Conservation (phyloP, 2,888 invertebrate genomes). For the Tortricodes alternella region DNA sequence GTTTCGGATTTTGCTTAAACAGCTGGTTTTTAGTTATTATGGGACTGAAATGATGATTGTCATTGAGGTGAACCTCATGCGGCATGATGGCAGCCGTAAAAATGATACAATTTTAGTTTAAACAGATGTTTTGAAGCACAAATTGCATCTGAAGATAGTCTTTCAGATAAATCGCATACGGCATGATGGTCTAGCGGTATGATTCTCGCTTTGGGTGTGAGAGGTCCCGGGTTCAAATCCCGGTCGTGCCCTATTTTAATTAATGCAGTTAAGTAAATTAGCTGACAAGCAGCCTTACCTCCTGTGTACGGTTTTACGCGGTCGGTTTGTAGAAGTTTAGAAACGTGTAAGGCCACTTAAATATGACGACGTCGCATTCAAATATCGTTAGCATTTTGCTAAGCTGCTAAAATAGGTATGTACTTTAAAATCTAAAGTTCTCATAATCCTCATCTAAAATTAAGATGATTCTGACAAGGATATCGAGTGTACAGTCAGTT, state of each 20-base stretch:
- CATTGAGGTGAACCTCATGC: background rate
- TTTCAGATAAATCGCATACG: background rate
- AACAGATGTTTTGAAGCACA: slow-evolving; percentile 6
- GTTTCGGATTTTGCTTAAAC: background rate
- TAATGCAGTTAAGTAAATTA: background rate
- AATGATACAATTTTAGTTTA: background rate
- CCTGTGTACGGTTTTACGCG: no score
- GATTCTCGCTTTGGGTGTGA: slow-evolving; percentile 48
- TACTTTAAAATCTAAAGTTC: no score
- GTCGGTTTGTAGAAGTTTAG: no score
- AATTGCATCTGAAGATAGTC: background rate
- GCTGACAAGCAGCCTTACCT: no score
- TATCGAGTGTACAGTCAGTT: no score
- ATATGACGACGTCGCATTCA: no score
- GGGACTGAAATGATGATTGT: background rate
- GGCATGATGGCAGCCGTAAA: slow-evolving; percentile 49
- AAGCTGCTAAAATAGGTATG: no score
- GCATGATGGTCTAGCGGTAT: slow-evolving; percentile 48
- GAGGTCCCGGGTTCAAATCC: slow-evolving; percentile 44
- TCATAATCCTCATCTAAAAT: no score
- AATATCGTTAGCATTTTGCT: no score
- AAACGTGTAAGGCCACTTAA: no score
- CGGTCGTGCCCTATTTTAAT: slow-evolving; percentile 25
- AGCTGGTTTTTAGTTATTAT: background rate
- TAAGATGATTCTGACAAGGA: no score